phyloP scores from a whole-genome alignment of 1,140 invertebrate genomes.

The Eupristina koningsbergeri region DNA sequence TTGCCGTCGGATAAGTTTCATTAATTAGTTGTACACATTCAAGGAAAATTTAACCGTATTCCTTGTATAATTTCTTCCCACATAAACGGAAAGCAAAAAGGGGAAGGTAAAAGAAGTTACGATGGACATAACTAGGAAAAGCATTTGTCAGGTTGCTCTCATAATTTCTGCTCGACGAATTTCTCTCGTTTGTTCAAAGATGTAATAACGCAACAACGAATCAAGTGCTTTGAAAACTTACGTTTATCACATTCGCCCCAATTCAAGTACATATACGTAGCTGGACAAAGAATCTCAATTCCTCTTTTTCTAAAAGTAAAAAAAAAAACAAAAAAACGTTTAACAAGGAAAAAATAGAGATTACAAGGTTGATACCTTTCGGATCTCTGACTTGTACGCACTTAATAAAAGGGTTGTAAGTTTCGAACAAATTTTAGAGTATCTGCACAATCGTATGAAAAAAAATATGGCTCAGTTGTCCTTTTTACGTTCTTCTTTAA shows the following conservation, averaged over 20 bases:
- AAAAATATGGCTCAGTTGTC: no score
- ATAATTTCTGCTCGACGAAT: slow-evolving; percentile 33
- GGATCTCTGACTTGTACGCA: neutral
- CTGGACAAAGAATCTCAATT: slow-evolving; percentile 8
- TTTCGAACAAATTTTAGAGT: neutral
- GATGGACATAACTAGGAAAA: slow-evolving; percentile 32
- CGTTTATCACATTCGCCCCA: neutral
- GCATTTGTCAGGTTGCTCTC: neutral
- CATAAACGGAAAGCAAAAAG: neutral
- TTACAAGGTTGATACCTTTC: neutral
- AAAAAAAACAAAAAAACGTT: slow-evolving; percentile 14
- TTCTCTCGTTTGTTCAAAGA: slow-evolving; percentile 29
- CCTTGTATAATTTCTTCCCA: neutral
- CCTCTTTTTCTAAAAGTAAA: neutral
- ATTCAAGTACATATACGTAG: slow-evolving; percentile 6
- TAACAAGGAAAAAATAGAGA: slow-evolving; percentile 17
- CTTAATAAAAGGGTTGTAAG: neutral
- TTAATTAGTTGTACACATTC: neutral
- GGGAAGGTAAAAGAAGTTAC: neutral
- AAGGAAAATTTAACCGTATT: neutral
- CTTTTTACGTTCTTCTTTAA: no score
- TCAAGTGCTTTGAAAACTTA: slow-evolving; percentile 36
- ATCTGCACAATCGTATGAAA: neutral
- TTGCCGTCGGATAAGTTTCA: neutral
- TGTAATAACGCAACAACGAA: slow-evolving; percentile 16